Percentiles rank a stretch among this genome's conserved stretches.
Evolutionary conservation across 1,140 invertebrate species (phyloP).

Genomic region (Helicoverpa zea): DNA sequence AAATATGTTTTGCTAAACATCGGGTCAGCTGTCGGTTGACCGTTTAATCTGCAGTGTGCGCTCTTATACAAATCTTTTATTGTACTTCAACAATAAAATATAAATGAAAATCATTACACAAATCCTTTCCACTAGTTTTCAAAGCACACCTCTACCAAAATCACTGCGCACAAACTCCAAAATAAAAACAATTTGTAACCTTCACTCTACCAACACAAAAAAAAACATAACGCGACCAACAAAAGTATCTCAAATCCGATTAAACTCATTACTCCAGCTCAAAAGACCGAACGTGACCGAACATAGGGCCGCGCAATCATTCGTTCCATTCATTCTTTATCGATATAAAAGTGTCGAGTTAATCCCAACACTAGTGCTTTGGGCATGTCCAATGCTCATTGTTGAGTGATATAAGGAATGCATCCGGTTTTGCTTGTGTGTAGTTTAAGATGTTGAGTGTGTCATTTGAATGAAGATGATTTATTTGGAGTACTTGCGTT

Average conservation of each 20-base stretch:
- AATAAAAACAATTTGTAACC: neutral
- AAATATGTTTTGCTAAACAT: no score
- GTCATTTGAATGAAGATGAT: no score
- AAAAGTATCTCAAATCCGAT: conserved; percentile 7
- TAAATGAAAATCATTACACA: no score
- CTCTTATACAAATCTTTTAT: no score
- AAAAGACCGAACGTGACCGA: conserved; percentile 21
- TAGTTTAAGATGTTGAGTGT: neutral
- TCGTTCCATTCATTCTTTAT: conserved; percentile 32
- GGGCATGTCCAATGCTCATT: conserved; percentile 31
- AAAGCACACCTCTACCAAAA: no score
- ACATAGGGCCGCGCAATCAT: conserved; percentile 18
- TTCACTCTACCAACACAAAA: neutral
- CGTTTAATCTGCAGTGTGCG: no score
- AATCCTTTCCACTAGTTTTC: neutral
- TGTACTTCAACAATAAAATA: no score
- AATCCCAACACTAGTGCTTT: conserved; percentile 38
- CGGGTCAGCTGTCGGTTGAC: no score
- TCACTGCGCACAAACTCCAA: neutral
- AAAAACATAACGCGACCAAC: neutral
- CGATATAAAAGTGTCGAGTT: conserved; percentile 19
- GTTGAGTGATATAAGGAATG: conserved; percentile 31
- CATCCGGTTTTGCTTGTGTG: conserved; percentile 40
- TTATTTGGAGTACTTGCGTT: no score
- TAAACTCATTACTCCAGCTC: conserved; percentile 2